Percentiles rank a stretch among this genome's conserved stretches.
Conservation (phyloP, 1,140 invertebrate species). For the Atta colombica region DNA sequence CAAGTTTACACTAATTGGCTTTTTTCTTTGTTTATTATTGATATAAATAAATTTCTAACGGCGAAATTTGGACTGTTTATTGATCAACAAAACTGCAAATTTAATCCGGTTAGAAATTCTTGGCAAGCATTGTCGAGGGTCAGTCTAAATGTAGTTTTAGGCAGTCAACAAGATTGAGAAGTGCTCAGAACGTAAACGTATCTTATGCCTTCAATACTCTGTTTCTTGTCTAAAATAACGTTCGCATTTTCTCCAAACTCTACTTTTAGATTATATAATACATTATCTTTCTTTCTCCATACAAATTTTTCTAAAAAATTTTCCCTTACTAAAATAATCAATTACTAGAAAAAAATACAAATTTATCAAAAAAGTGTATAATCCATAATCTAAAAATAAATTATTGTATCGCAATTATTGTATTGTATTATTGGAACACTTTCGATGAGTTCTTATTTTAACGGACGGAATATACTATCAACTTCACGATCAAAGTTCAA, state of each 20-base stretch:
- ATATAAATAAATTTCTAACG: background rate
- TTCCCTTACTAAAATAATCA: too few species aligned
- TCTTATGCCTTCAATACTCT: background rate
- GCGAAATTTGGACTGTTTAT: background rate
- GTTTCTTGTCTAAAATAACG: background rate
- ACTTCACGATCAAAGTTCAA: constrained; percentile 31
- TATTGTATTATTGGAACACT: background rate
- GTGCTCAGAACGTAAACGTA: background rate
- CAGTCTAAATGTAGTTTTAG: constrained; percentile 6
- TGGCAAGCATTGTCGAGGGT: constrained; percentile 4
- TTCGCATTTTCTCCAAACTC: background rate
- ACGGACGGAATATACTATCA: background rate
- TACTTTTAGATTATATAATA: constrained; percentile 7
- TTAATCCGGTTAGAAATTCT: constrained; percentile 6
- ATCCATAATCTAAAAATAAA: background rate
- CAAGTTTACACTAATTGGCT: background rate
- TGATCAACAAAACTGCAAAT: constrained; percentile 23
- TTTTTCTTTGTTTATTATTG: constrained; percentile 3
- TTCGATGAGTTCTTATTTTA: background rate
- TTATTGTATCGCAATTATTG: background rate
- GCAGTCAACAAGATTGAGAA: background rate
- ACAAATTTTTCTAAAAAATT: background rate
- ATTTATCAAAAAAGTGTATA: background rate
- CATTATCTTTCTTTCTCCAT: background rate
- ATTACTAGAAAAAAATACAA: background rate